These are phyloP conservation scores for Porites rus DNA, from an alignment of 92 coral and sea anemone species.

Conservation along the genomic window DNA sequence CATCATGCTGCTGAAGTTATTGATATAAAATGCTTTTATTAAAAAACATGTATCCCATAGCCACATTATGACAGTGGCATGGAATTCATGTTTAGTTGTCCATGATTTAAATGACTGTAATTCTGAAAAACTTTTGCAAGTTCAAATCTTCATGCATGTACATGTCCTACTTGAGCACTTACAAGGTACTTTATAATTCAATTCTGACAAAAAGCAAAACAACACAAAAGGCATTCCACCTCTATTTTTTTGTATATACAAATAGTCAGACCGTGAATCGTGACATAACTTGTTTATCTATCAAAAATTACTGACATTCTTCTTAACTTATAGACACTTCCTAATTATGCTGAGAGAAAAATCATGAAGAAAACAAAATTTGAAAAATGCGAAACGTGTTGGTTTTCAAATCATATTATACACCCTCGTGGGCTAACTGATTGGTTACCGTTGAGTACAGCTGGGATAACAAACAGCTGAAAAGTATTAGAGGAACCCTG, in stretches of 20 bases:
- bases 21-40: no score
- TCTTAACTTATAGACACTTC: not conserved
- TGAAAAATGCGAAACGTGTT: not conserved
- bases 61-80: no score
- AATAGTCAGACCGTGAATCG: not conserved
- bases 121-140: no score
- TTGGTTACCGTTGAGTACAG: constrained; percentile 23
- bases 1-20: no score
- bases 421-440: constrained; percentile 24
- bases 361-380: not conserved
- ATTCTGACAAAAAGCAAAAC: not conserved
- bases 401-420: constrained; percentile 5
- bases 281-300: not conserved
- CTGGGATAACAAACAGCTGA: constrained; percentile 18
- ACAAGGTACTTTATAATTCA: no score
- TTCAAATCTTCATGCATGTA: no score
- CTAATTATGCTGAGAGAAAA: not conserved
- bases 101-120: no score
- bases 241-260: not conserved
- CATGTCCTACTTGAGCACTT: no score
- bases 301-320: not conserved
- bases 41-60: no score
- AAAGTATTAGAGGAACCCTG: constrained; percentile 20
- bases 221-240: no score
- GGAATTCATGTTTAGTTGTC: no score